Conservation (phyloP, 2,113 vertebrate species). For the Triplophysa siluroides region DNA sequence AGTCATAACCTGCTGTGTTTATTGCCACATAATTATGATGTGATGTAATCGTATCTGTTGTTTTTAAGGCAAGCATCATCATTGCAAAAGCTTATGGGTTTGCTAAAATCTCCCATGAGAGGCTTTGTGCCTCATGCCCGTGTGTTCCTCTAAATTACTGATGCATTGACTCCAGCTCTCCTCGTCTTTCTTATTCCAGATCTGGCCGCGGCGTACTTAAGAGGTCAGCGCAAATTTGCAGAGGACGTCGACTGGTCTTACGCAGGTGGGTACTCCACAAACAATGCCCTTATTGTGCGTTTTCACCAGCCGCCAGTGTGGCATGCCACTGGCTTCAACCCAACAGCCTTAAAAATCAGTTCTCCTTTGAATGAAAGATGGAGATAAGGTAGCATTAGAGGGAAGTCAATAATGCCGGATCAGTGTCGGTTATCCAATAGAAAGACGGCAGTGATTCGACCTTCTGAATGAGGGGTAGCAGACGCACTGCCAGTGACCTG, state of each 20-base stretch:
- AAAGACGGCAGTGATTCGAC: not conserved
- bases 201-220: slow-evolving; percentile 56
- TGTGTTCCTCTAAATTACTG: slow-evolving; percentile 16
- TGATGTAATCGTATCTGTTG: not conserved
- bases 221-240: slow-evolving; percentile 63
- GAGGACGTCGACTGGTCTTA: slow-evolving; percentile 75
- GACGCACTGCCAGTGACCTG: slow-evolving; percentile 12
- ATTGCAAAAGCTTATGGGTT: not conserved
- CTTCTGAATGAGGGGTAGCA: slow-evolving; percentile 9
- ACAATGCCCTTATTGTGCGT: slow-evolving; percentile 24
- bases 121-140: not conserved
- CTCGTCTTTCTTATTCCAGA: slow-evolving; percentile 48
- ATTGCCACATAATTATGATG: not conserved
- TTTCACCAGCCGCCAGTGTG: not conserved
- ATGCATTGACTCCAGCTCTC: slow-evolving; percentile 5
- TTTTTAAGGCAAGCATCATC: not conserved
- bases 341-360: not conserved
- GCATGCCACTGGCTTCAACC: slow-evolving; percentile 10
- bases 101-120: not conserved
- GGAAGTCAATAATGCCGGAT: slow-evolving; percentile 24
- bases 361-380: slow-evolving; percentile 3
- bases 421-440: slow-evolving; percentile 24
- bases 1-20: not conserved
- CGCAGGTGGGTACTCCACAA: slow-evolving; percentile 64
- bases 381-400: slow-evolving; percentile 28